These are phyloP conservation scores for Hafferia zeledoni DNA, from an alignment of 2,797 vertebrate genomes.

Conservation along the genomic window DNA sequence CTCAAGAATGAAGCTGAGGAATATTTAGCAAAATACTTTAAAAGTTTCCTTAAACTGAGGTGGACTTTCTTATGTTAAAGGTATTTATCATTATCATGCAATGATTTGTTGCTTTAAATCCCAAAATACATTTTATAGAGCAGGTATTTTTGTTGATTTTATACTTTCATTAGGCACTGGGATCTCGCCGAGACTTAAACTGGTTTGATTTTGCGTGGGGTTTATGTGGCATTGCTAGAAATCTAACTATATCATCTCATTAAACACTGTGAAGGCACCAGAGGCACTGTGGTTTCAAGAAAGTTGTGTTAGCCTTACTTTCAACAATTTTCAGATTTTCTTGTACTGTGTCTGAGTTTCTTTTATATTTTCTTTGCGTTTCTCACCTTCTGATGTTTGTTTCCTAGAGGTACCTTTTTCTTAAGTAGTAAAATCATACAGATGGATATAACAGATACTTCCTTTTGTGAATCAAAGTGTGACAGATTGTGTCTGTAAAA, in stretches of 20 bases:
- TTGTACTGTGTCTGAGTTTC: background rate
- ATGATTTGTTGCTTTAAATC: background rate
- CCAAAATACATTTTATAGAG: background rate
- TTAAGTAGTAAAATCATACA: constrained; percentile 39
- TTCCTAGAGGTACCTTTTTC: constrained; percentile 56
- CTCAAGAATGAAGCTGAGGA: background rate
- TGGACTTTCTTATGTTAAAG: background rate
- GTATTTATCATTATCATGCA: background rate
- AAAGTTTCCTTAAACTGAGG: background rate
- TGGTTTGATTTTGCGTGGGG: background rate
- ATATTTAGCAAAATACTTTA: background rate
- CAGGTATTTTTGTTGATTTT: background rate
- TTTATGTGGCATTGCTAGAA: background rate
- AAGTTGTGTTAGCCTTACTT: background rate
- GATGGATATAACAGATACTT: constrained; percentile 53
- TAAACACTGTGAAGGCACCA: background rate
- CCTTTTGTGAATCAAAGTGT: constrained; percentile 43
- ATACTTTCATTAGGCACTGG: background rate
- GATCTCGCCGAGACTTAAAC: background rate
- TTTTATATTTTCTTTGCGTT: constrained; percentile 20
- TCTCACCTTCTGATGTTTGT: constrained; percentile 61
- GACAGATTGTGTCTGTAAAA: constrained; percentile 64
- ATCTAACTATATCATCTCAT: background rate
- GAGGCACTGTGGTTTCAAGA: background rate
- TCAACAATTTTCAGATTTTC: background rate